These are phyloP conservation scores for Thalassarche chlororhynchos DNA, from an alignment of 2,113 vertebrate genomes.

Conservation along the genomic window DNA sequence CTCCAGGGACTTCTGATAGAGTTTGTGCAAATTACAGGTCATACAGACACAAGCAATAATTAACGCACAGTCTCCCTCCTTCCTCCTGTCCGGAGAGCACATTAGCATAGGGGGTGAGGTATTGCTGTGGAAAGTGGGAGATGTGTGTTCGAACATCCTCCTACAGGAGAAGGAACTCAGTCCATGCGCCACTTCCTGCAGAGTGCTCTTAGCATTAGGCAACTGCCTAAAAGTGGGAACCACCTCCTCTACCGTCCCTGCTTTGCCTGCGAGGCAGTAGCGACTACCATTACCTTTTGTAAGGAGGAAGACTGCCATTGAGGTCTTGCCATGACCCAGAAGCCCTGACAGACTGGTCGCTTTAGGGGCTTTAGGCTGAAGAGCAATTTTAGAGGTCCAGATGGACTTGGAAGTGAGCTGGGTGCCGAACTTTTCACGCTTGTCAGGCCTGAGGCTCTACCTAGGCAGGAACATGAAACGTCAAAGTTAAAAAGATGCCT, in stretches of 20 bases:
- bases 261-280: background rate
- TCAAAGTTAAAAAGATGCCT: background rate
- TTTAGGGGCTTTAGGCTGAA: background rate
- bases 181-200: fast-evolving
- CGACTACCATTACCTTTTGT: fast-evolving
- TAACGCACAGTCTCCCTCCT: background rate
- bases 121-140: background rate
- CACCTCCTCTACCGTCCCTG: background rate
- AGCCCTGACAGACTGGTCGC: background rate
- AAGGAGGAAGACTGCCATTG: background rate
- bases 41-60: background rate
- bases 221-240: background rate
- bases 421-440: background rate
- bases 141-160: fast-evolving
- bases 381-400: background rate
- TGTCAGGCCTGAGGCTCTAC: background rate
- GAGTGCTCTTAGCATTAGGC: background rate
- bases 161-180: background rate
- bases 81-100: background rate
- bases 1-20: background rate
- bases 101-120: background rate
- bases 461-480: background rate
- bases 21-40: background rate
- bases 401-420: background rate
- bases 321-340: background rate